These are phyloP conservation scores for Burhinus oedicnemus DNA, from an alignment of 2,113 vertebrate species.

Conservation along the genomic window DNA sequence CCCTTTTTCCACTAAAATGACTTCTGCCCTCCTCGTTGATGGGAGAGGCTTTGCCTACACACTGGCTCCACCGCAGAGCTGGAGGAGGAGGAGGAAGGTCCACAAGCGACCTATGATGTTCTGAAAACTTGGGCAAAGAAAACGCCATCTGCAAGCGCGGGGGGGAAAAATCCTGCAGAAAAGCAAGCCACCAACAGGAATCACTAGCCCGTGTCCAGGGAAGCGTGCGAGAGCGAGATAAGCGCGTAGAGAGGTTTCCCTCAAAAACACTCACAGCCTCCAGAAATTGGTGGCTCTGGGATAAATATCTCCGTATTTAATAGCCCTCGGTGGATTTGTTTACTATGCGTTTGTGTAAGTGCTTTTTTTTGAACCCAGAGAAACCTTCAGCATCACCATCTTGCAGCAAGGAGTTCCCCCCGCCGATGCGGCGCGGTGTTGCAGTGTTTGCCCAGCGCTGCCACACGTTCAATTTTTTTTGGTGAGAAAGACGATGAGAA, in stretches of 20 bases:
- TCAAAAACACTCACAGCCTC: neutral
- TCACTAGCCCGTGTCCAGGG: accelerated
- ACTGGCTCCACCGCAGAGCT: accelerated
- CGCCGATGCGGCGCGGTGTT: accelerated
- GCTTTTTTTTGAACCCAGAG: too few species aligned
- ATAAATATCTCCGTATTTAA: neutral
- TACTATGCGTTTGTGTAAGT: accelerated
- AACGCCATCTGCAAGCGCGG: neutral
- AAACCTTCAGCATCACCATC: neutral
- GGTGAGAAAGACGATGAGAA: neutral
- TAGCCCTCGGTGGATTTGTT: neutral
- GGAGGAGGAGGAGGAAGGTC: neutral
- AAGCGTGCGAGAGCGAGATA: neutral
- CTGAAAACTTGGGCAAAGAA: neutral
- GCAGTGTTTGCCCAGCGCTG: neutral
- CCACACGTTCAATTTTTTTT: neutral
- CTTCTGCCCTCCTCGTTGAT: accelerated
- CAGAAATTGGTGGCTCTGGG: neutral
- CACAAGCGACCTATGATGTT: accelerated
- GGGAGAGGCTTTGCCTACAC: neutral
- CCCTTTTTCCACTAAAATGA: neutral
- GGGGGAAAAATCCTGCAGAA: neutral
- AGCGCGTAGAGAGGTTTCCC: neutral
- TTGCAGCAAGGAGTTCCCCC: neutral
- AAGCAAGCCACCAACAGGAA: neutral